These are phyloP conservation scores for Telenomus remus DNA, from an alignment of 1,140 invertebrate genomes.

Conservation along the genomic window DNA sequence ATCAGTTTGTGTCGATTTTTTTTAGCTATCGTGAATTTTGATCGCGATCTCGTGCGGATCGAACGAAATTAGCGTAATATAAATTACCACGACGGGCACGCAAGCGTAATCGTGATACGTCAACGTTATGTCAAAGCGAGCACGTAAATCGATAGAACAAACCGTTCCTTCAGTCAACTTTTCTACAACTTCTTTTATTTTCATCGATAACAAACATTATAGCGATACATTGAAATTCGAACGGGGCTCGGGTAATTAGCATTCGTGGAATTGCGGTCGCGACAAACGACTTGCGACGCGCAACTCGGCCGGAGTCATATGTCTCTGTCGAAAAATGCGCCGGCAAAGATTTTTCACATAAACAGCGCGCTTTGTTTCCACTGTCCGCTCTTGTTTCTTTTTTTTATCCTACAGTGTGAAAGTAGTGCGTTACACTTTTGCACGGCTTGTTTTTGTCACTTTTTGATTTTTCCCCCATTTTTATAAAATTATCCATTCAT, in stretches of 20 bases:
- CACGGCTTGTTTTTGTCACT: too few species aligned
- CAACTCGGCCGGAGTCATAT: neutral
- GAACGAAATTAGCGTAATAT: slow-evolving; percentile 35
- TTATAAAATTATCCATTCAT: too few species aligned
- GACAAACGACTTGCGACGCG: slow-evolving; percentile 6
- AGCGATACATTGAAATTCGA: slow-evolving; percentile 32
- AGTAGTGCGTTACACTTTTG: slow-evolving; percentile 11
- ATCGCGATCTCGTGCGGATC: neutral
- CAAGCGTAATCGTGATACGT: slow-evolving; percentile 54
- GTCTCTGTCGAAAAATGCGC: slow-evolving; percentile 11
- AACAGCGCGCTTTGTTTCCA: neutral
- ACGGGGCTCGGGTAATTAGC: slow-evolving; percentile 14
- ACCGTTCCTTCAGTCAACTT: slow-evolving; percentile 42
- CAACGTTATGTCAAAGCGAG: slow-evolving; percentile 56
- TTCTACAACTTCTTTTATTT: slow-evolving; percentile 52
- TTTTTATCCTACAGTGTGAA: too few species aligned
- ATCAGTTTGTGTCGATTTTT: too few species aligned
- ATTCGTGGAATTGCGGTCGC: too few species aligned
- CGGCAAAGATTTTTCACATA: slow-evolving; percentile 6
- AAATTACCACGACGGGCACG: slow-evolving; percentile 40
- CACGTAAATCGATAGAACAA: slow-evolving; percentile 52
- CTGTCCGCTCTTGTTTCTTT: too few species aligned
- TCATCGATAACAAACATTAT: slow-evolving; percentile 51
- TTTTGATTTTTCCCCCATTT: too few species aligned
- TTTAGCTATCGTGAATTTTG: too few species aligned